Conservation (phyloP, 2,888 invertebrate genomes). For the Caenorhabditis sp. region DNA sequence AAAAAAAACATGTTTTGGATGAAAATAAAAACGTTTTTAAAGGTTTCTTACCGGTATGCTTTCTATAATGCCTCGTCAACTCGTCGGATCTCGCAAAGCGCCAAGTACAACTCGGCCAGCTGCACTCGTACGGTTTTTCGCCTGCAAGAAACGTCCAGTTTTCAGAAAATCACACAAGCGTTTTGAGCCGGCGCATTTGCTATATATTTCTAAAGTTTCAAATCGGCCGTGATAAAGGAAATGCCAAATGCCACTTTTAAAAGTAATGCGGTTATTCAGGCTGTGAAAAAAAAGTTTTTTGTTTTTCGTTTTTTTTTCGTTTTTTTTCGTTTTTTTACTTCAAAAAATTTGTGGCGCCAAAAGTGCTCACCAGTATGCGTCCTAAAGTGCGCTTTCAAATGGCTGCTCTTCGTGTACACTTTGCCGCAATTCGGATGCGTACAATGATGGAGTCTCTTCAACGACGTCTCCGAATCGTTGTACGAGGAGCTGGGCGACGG, state of each 20-base stretch:
- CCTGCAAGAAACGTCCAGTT: no score
- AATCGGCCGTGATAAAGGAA: no score
- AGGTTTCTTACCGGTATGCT: slow-evolving; percentile 82
- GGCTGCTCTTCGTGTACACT: slow-evolving; percentile 77
- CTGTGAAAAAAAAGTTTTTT: not conserved
- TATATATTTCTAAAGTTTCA: no score
- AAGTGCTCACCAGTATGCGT: slow-evolving; percentile 74
- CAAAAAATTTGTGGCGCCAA: no score
- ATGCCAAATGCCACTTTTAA: no score
- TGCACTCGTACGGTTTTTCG: slow-evolving; percentile 78
- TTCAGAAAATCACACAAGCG: no score
- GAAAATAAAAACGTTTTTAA: not conserved
- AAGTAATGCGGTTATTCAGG: no score
- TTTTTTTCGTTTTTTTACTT: no score
- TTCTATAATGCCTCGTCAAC: slow-evolving; percentile 78
- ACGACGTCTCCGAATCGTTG: slow-evolving; percentile 47
- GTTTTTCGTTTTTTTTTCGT: not conserved
- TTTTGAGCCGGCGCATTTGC: not conserved
- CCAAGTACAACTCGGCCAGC: slow-evolving; percentile 77
- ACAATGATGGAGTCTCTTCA: slow-evolving; percentile 61
- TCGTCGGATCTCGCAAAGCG: slow-evolving; percentile 75
- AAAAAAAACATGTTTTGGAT: not conserved
- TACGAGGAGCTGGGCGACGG: slow-evolving; percentile 63
- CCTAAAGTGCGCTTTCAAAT: slow-evolving; percentile 77
- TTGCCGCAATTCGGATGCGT: slow-evolving; percentile 73